These are phyloP conservation scores for Microctenopoma lineatum DNA, from an alignment of 2,797 vertebrate species.

Conservation along the genomic window DNA sequence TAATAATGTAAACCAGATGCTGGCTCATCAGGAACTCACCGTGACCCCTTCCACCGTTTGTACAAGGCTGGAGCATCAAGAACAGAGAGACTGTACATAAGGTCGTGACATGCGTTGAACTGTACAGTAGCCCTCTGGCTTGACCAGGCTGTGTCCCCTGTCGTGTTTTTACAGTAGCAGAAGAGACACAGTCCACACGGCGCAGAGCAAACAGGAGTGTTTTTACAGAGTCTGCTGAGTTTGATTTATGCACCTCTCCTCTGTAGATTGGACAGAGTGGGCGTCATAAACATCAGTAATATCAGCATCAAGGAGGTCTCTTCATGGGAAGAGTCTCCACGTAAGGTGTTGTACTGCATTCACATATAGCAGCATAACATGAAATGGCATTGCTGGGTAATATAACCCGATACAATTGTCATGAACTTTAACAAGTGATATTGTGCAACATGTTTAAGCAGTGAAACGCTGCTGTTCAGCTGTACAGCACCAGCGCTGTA, in stretches of 20 bases:
- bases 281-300: conserved; percentile 25
- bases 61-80: conserved; percentile 36
- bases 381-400: too few relatives aligned
- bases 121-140: conserved; percentile 41
- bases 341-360: neutral
- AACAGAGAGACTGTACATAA: conserved; percentile 43
- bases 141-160: conserved; percentile 16
- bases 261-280: conserved; percentile 1
- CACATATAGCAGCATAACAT: conserved; percentile 1
- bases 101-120: conserved; percentile 46
- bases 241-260: conserved; percentile 41
- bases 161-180: conserved; percentile 35
- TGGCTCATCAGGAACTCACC: conserved; percentile 52
- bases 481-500: conserved; percentile 28
- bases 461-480: conserved; percentile 30
- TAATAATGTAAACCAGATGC: conserved; percentile 71
- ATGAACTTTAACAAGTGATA: conserved; percentile 7
- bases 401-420: neutral
- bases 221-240: conserved; percentile 43
- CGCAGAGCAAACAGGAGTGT: conserved; percentile 15
- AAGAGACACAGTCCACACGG: conserved; percentile 8
- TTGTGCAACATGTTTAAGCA: conserved; percentile 22
- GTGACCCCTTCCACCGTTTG: conserved; percentile 45
- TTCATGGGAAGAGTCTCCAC: conserved; percentile 5
- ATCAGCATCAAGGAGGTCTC: conserved; percentile 35